Evolutionary conservation across 64 coral and sea anemone genomes (phyloP).

Genomic region (Cladopsammia gracilis): DNA sequence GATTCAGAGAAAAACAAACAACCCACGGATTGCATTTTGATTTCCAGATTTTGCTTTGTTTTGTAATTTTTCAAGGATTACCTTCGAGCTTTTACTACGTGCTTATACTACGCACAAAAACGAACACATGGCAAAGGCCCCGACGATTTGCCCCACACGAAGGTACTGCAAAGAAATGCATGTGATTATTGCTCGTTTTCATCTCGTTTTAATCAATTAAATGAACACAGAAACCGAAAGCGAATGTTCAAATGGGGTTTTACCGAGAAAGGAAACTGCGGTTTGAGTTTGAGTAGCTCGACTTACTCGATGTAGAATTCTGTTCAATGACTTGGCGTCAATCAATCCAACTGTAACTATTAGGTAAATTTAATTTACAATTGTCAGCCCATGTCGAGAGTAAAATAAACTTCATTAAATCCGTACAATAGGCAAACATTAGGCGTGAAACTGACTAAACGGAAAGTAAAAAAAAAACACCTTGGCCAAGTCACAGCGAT

Average conservation of each 20-base stretch:
- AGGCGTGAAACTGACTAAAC: background rate
- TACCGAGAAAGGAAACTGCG: background rate
- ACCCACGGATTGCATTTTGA: too few relatives aligned
- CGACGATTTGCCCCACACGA: conserved; percentile 30
- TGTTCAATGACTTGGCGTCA: background rate
- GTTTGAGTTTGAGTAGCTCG: background rate
- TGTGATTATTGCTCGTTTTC: background rate
- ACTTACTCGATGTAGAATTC: background rate
- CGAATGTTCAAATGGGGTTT: background rate
- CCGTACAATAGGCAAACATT: background rate
- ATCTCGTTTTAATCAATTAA: conserved; percentile 4
- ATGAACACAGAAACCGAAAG: background rate
- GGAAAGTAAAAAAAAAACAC: background rate
- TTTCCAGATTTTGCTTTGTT: background rate
- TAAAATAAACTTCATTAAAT: conserved; percentile 47
- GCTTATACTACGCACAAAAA: too few relatives aligned
- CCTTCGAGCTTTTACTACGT: too few relatives aligned
- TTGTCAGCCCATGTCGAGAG: conserved; percentile 42
- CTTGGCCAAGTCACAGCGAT: background rate
- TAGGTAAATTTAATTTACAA: conserved; percentile 44
- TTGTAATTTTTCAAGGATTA: background rate
- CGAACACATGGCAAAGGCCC: background rate
- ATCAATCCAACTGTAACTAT: background rate
- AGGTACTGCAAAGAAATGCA: background rate
- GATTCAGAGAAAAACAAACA: background rate